These are phyloP conservation scores for Rhaphigaster nebulosa DNA, from an alignment of 2,888 invertebrate species.

Conservation along the genomic window DNA sequence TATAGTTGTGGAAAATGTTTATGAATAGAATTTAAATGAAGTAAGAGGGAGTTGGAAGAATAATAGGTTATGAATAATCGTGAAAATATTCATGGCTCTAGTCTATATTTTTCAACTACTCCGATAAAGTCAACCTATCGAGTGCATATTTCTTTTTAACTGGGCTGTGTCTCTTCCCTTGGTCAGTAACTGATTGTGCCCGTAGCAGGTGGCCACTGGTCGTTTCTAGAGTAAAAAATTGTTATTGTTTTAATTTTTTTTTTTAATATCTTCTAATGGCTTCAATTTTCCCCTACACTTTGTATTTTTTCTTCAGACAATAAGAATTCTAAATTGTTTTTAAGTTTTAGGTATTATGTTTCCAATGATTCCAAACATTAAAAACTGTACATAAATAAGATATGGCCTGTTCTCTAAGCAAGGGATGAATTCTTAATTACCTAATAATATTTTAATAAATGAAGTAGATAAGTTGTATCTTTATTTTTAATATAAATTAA, in stretches of 20 bases:
- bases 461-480: too few species aligned
- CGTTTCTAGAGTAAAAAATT: not conserved
- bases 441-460: too few species aligned
- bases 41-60: not conserved
- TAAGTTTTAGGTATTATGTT: too few species aligned
- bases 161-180: not conserved
- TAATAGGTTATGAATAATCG: not conserved
- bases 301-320: not conserved
- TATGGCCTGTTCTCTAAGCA: too few species aligned
- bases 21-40: not conserved
- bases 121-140: not conserved
- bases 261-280: not conserved
- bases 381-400: too few species aligned
- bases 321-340: too few species aligned
- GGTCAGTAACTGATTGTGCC: not conserved
- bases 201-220: not conserved
- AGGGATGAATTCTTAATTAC: too few species aligned
- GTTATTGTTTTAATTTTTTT: not conserved
- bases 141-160: slow-evolving; percentile 2
- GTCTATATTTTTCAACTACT: not conserved
- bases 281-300: not conserved
- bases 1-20: not conserved
- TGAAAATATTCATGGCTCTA: not conserved
- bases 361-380: too few species aligned
- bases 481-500: too few species aligned